Conservation (phyloP, 2,113 vertebrate genomes). For the Archilochus colubris region DNA sequence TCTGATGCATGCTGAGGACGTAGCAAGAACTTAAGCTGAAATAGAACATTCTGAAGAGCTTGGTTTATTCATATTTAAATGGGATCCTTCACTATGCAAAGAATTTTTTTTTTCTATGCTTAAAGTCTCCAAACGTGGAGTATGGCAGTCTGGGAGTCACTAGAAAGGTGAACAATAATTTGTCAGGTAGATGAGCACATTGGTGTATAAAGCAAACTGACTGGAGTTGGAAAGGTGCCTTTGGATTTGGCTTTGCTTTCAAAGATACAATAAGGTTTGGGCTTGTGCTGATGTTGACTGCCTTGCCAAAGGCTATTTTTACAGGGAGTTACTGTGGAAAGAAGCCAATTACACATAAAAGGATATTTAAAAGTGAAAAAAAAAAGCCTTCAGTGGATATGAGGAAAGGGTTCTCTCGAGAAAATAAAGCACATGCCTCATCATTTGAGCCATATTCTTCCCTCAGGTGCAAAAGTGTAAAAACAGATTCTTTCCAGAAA, state of each 20-base stretch:
- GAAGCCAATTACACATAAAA: slow-evolving; percentile 58
- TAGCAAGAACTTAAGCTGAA: neutral
- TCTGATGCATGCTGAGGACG: accelerated
- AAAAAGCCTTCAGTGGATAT: slow-evolving; percentile 37
- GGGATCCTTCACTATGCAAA: neutral
- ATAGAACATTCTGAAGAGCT: neutral
- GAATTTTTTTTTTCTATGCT: neutral
- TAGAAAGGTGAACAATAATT: slow-evolving; percentile 23
- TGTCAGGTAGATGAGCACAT: slow-evolving; percentile 24
- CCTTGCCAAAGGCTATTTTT: slow-evolving; percentile 60
- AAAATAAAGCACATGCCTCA: slow-evolving; percentile 54
- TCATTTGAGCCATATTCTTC: slow-evolving; percentile 49
- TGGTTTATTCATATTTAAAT: slow-evolving; percentile 5
- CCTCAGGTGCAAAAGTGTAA: slow-evolving; percentile 39
- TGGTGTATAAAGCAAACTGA: neutral
- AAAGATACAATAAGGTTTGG: slow-evolving; percentile 50
- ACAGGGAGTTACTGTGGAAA: slow-evolving; percentile 36
- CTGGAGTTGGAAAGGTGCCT: slow-evolving; percentile 39
- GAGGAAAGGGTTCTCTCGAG: slow-evolving; percentile 44
- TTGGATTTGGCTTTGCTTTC: slow-evolving; percentile 49
- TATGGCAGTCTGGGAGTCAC: neutral
- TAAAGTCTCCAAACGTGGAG: neutral
- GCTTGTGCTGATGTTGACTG: slow-evolving; percentile 31
- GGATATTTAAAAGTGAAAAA: slow-evolving; percentile 65
- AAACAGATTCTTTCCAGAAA: slow-evolving; percentile 32